Base-by-base conservation (phyloP, 2,113 vertebrate genomes). In the Gracilinanus agilis region DNA sequence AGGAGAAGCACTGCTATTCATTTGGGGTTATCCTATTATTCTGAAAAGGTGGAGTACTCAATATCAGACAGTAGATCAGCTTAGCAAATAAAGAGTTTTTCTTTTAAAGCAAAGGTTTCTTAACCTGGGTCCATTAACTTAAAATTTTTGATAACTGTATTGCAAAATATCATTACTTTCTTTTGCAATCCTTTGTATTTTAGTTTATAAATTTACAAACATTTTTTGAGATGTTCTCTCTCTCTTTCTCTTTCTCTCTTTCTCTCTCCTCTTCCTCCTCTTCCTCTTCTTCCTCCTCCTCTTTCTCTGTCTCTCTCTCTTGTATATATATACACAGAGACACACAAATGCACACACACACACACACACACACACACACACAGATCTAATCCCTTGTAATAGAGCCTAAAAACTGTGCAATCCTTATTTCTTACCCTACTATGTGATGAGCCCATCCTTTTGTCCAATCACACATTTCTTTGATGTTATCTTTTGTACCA, bases 1-100 rank as follows among this genome's bases (percentile, higher is more conserved):
- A 34, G 75, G 96, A 93, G 96, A 95, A 95, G 54, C 94, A 93
- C 44, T 1, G 1, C 92, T 97, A 93, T 56, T 75, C 34, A 75
- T 67, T 67, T 67, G 8, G 11, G 11, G 12, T 67, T 34, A 34
- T 75, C 61, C 34, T n/a, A 75, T 6, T n/a, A 29, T 75, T 75
- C 61, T n/a, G 29, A 75, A 75, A n/a, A 75, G 34, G 13, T 19
- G 34, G 4, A 49, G 11, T 29, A 27, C 34, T 34, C 12, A 12
- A 25, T 29, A 61, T 11, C 25, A 61, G 58, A 3, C 12, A 61
- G 25, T 13, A 34, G 11, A 29, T 67, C 8, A 67, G 11, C 29
- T 75, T n/a, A 75, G 0, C 13, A 19, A n/a, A 34, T 10, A 8
- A 58, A 9, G 24, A 3, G 25, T 58, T n/a, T 12, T 75, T 34